Percentiles rank a stretch among this genome's conserved stretches.
phyloP scores from a whole-genome alignment of 2,113 vertebrate species.

The Lepus americanus region DNA sequence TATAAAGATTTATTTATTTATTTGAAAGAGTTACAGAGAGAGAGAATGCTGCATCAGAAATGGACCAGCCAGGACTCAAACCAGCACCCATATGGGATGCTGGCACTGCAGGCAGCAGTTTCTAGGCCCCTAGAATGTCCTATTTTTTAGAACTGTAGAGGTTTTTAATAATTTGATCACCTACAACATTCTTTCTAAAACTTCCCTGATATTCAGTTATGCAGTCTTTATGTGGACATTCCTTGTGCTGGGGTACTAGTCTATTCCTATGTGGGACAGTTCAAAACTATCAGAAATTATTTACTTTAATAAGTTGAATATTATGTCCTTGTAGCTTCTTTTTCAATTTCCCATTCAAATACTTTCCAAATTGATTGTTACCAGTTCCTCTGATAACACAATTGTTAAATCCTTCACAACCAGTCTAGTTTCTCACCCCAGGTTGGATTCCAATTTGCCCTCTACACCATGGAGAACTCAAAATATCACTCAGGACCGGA shows the following conservation, averaged over 20 bases:
- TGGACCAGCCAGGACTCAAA: too few relatives aligned
- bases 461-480: not conserved
- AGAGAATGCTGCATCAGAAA: too few relatives aligned
- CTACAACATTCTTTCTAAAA: constrained; percentile 21
- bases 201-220: not conserved
- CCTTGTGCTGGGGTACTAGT: not conserved
- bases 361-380: constrained; percentile 33
- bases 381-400: not conserved
- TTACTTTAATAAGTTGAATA: constrained; percentile 22
- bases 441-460: not conserved
- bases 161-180: not conserved
- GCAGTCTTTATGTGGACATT: not conserved
- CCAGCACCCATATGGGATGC: too few relatives aligned
- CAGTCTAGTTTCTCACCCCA: not conserved
- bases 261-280: not conserved
- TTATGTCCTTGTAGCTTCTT: not conserved
- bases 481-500: not conserved
- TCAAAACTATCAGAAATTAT: constrained; percentile 28
- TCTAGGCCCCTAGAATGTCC: too few relatives aligned
- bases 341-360: constrained; percentile 25
- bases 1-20: too few relatives aligned
- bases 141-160: not conserved
- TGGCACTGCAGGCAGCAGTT: too few relatives aligned
- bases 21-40: too few relatives aligned
- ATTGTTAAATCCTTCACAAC: not conserved